A percentile compares a stretch with the other conserved stretches of the same genome.
phyloP scores from a whole-genome alignment of 2,797 vertebrate genomes.

The Botia kubotai region DNA sequence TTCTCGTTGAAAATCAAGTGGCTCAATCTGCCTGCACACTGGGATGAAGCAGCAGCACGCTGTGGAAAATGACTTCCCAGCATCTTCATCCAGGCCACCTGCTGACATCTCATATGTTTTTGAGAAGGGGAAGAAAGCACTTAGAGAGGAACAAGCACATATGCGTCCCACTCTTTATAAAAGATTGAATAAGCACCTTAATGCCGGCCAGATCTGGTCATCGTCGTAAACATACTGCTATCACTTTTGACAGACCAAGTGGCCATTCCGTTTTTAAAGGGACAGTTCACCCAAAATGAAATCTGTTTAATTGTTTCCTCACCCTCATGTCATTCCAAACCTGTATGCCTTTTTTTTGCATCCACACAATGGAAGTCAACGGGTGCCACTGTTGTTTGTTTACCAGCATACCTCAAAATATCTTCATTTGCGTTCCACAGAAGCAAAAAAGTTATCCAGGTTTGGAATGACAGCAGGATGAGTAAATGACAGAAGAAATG shows the following conservation, averaged over 20 bases:
- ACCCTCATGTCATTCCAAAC: too few relatives aligned
- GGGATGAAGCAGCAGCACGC: slow-evolving; percentile 56
- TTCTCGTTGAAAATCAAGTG: slow-evolving; percentile 51
- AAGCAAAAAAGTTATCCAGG: too few relatives aligned
- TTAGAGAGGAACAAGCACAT: slow-evolving; percentile 36
- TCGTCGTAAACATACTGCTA: slow-evolving; percentile 35
- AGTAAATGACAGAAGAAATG: too few relatives aligned
- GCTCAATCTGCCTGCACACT: slow-evolving; percentile 53
- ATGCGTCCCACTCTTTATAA: slow-evolving; percentile 39
- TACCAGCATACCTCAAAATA: too few relatives aligned
- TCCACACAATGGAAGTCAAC: too few relatives aligned
- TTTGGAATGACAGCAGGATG: too few relatives aligned
- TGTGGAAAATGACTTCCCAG: slow-evolving; percentile 60
- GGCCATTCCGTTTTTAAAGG: neutral
- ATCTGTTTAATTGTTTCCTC: too few relatives aligned
- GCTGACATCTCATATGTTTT: slow-evolving; percentile 58
- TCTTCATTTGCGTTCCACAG: too few relatives aligned
- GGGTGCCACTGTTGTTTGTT: too few relatives aligned
- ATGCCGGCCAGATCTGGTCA: slow-evolving; percentile 48
- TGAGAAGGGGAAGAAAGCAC: slow-evolving; percentile 15
- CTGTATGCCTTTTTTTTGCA: too few relatives aligned
- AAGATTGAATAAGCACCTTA: slow-evolving; percentile 56
- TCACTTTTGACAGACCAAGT: slow-evolving; percentile 26
- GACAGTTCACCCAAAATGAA: too few relatives aligned
- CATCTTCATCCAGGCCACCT: slow-evolving; percentile 50